Base-by-base conservation (phyloP, 1,140 invertebrate species). In the Varroa destructor region DNA sequence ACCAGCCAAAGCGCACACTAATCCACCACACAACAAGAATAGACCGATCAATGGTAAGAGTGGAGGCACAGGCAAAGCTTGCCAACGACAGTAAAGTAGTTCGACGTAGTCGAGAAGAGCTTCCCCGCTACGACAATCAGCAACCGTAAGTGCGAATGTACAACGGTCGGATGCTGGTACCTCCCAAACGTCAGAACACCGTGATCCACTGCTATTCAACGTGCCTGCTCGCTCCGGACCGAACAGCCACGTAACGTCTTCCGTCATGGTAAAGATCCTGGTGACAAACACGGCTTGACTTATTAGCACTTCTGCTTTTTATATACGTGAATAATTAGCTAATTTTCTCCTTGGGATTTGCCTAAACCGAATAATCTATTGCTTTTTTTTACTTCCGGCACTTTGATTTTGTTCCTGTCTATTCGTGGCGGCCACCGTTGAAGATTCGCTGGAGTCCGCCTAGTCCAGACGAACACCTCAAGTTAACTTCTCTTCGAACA, bases 171-270 rank as follows among this genome's bases (percentile, higher is more conserved):
- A 40, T 40, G 61, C 12, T 40, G 12, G 12, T 12, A 67, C 10
- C 61, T 67, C 61, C 61, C 61, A 67, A 8, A 67, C 61, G 61
- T 67, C 61, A 46, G 36, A 67, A 37, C 61, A 67, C 61, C 46
- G 40, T 8, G 37, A 8, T 67, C 40, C 36, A 8, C 40, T 67
- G 14, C 61, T 67, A 8, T 67, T 67, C 61, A 37, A 25, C 12
- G 1, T 67, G 3, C 46, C 46, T 51, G 46, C 46, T 51, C 3
- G 46, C 3, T n/a, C 12, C 12, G 37, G 12, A 40, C 61, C 61
- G 61, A 67, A 67, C 40, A 67, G 37, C 61, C 61, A 67, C 12
- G 40, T 3, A 37, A 67, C 36, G 37, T 12, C 61, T 40, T 67
- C 14, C 25, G 25, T 25, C 61, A 67, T 67, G 12, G 8, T 51